Conservation (phyloP, 2,888 invertebrate genomes). For the Temnothorax unifasciatus region DNA sequence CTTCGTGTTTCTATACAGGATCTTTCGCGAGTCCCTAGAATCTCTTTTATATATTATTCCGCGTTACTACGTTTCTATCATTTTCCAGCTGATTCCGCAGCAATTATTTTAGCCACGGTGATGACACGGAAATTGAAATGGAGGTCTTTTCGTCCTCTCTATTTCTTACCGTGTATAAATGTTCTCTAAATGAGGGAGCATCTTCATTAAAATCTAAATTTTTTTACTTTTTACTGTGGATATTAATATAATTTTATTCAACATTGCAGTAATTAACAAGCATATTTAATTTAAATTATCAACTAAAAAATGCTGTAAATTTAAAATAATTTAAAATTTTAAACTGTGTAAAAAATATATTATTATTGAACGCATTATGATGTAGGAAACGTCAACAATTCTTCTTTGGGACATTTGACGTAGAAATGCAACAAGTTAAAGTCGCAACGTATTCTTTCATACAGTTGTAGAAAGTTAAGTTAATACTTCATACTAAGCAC, state of each 20-base stretch:
- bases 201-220: conserved; percentile 5
- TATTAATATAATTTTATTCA: background rate
- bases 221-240: background rate
- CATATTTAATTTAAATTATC: background rate
- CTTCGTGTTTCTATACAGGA: background rate
- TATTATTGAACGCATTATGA: background rate
- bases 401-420: background rate
- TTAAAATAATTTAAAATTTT: background rate
- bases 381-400: background rate
- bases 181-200: background rate
- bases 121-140: conserved; percentile 54
- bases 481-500: conserved; percentile 18
- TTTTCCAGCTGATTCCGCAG: conserved; percentile 19
- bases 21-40: background rate
- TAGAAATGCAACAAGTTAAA: conserved; percentile 41
- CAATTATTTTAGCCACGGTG: conserved; percentile 56
- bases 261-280: background rate
- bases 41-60: background rate
- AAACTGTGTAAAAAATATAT: background rate
- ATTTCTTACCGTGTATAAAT: conserved; percentile 17
- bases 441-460: conserved; percentile 2
- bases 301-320: background rate
- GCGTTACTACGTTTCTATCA: conserved; percentile 9
- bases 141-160: background rate
- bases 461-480: background rate